Percentiles rank a stretch among this genome's conserved stretches.
Conservation (phyloP, 2,888 invertebrate genomes). For the Oxytorus armatus region DNA sequence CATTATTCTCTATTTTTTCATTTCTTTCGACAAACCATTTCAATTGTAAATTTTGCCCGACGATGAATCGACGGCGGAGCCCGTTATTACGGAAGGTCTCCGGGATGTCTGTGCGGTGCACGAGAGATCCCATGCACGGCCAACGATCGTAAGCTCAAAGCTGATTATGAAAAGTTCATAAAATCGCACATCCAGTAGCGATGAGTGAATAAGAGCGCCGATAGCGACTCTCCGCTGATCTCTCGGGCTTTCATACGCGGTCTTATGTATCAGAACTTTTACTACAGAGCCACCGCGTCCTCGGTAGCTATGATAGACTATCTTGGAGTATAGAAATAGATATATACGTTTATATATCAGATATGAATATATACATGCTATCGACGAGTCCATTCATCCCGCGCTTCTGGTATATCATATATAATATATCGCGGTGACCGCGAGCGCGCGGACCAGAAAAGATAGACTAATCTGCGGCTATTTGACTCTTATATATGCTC, state of each 20-base stretch:
- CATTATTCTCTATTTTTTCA: no score
- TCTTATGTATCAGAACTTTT: slow-evolving; percentile 36
- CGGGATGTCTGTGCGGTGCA: slow-evolving; percentile 59
- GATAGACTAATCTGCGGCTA: slow-evolving; percentile 74
- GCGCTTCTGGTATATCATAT: slow-evolving; percentile 13
- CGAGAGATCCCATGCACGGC: slow-evolving; percentile 24
- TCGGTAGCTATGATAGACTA: slow-evolving; percentile 65
- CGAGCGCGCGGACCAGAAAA: slow-evolving; percentile 48
- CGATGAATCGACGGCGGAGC: background rate
- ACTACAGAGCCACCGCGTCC: slow-evolving; percentile 39
- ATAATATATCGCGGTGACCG: slow-evolving; percentile 37
- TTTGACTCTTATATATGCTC: slow-evolving; percentile 53
- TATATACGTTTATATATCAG: slow-evolving; percentile 31
- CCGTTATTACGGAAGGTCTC: slow-evolving; percentile 37
- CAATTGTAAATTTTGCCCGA: no score
- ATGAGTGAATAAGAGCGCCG: slow-evolving; percentile 9
- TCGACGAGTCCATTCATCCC: slow-evolving; percentile 75
- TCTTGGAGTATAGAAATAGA: slow-evolving; percentile 63
- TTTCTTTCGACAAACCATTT: no score
- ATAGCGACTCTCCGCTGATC: slow-evolving; percentile 19
- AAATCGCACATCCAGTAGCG: slow-evolving; percentile 63
- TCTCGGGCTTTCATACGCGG: slow-evolving; percentile 23
- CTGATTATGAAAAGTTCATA: slow-evolving; percentile 68
- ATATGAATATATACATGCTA: slow-evolving; percentile 40
- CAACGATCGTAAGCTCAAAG: slow-evolving; percentile 18